These are phyloP conservation scores for Hermodice carunculata DNA, from an alignment of 2,888 invertebrate genomes.

Conservation along the genomic window DNA sequence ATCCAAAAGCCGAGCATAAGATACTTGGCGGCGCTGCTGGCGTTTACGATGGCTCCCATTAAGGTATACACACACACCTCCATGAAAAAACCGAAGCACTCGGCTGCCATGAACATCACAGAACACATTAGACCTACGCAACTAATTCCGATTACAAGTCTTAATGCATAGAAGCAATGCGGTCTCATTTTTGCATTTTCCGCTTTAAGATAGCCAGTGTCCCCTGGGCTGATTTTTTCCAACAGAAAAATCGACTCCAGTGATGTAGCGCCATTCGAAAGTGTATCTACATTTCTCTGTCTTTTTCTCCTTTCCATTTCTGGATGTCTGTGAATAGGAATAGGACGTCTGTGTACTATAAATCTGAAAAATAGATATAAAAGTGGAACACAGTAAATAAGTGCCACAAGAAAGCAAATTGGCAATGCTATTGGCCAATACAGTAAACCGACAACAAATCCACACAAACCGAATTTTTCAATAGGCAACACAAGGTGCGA, in stretches of 20 bases:
- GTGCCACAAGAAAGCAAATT: slow-evolving; percentile 25
- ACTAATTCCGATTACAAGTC: slow-evolving; percentile 32
- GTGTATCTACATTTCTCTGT: too few species aligned
- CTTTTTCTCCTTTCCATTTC: too few species aligned
- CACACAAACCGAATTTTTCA: slow-evolving; percentile 44
- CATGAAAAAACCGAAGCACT: slow-evolving; percentile 57
- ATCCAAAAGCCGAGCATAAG: slow-evolving; percentile 62
- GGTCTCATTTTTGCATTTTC: slow-evolving; percentile 4
- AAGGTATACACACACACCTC: slow-evolving; percentile 63
- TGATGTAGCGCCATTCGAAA: slow-evolving; percentile 37
- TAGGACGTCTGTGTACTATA: slow-evolving; percentile 30
- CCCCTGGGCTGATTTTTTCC: slow-evolving; percentile 41
- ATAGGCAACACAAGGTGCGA: slow-evolving; percentile 42
- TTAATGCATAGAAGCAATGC: too few species aligned
- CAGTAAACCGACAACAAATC: slow-evolving; percentile 31
- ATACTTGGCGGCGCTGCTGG: slow-evolving; percentile 59
- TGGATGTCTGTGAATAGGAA: slow-evolving; percentile 12
- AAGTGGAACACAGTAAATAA: slow-evolving; percentile 40
- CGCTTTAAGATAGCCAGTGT: too few species aligned
- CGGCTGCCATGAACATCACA: slow-evolving; percentile 56
- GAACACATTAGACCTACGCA: slow-evolving; percentile 30
- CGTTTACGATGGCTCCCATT: slow-evolving; percentile 67
- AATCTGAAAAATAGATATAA: slow-evolving; percentile 38
- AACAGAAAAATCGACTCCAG: slow-evolving; percentile 39
- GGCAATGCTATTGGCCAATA: slow-evolving; percentile 42